Conservation (phyloP, 64 coral and sea anemone species). For the Dendrophyllia cribrosa region DNA sequence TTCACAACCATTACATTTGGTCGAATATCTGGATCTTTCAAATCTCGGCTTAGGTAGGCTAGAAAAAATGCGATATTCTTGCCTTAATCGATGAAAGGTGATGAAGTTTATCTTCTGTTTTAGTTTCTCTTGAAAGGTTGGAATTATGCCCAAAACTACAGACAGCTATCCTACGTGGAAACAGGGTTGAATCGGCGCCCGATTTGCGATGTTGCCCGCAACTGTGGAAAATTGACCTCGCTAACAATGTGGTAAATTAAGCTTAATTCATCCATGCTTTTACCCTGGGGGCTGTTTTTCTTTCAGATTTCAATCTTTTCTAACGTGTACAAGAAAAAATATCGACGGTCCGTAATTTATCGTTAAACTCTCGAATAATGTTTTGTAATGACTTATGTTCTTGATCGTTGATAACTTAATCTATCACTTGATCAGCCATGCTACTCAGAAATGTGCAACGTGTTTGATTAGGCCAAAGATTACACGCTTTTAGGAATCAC, state of each 20-base stretch:
- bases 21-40: slow-evolving; percentile 94
- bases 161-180: slow-evolving; percentile 73
- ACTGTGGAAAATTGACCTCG: slow-evolving; percentile 97
- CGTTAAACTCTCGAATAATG: too few species aligned
- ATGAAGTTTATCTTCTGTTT: slow-evolving; percentile 26
- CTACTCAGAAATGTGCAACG: background rate
- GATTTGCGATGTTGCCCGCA: slow-evolving; percentile 90
- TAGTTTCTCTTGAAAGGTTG: slow-evolving; percentile 87
- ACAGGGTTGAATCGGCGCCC: slow-evolving; percentile 82
- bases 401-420: too few species aligned
- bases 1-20: slow-evolving; percentile 76
- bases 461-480: background rate
- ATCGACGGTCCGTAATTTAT: too few species aligned
- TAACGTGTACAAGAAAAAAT: background rate
- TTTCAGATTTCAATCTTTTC: too few species aligned
- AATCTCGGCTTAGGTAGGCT: slow-evolving; percentile 86
- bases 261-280: background rate
- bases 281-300: background rate
- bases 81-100: background rate
- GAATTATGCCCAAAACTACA: slow-evolving; percentile 93
- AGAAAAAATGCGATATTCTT: background rate
- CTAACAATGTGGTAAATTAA: slow-evolving; percentile 91
- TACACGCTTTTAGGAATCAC: background rate
- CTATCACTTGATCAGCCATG: background rate
- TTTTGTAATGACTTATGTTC: too few species aligned